phyloP scores from a whole-genome alignment of 2,888 invertebrate species.

The Ormyrus pomaceus region DNA sequence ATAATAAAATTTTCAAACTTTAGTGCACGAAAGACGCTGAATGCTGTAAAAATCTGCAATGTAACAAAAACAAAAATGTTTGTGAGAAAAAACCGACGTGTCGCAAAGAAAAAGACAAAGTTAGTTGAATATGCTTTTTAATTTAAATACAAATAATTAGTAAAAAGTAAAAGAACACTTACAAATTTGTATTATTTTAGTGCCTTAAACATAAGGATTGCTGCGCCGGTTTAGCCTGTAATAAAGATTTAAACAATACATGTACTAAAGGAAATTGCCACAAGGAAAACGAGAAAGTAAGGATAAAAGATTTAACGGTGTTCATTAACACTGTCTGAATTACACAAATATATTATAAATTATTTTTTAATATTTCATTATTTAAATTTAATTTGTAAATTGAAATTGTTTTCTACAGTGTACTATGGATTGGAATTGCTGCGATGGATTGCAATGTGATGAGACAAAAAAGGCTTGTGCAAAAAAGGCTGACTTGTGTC shows the following conservation, averaged over 20 bases:
- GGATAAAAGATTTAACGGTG: no score
- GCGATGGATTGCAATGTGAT: background rate
- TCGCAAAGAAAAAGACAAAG: no score
- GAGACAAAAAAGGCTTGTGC: background rate
- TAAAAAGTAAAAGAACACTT: no score
- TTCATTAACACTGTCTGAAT: no score
- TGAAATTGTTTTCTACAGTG: slow-evolving; percentile 8
- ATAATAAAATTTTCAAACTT: background rate
- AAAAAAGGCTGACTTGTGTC: background rate
- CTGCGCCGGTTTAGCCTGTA: background rate
- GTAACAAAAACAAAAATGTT: background rate
- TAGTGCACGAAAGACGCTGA: background rate
- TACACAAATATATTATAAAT: no score
- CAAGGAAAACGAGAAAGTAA: no score
- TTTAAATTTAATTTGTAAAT: no score
- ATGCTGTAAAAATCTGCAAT: background rate
- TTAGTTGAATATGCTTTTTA: no score
- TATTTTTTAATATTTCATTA: no score
- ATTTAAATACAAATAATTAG: no score
- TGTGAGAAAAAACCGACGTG: no score
- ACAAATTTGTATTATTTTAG: background rate
- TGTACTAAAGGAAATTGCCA: no score
- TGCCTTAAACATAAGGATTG: background rate
- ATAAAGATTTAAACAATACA: background rate
- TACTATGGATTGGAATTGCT: background rate